Conservation (phyloP, 2,888 invertebrate species). For the Drosophila mettleri region DNA sequence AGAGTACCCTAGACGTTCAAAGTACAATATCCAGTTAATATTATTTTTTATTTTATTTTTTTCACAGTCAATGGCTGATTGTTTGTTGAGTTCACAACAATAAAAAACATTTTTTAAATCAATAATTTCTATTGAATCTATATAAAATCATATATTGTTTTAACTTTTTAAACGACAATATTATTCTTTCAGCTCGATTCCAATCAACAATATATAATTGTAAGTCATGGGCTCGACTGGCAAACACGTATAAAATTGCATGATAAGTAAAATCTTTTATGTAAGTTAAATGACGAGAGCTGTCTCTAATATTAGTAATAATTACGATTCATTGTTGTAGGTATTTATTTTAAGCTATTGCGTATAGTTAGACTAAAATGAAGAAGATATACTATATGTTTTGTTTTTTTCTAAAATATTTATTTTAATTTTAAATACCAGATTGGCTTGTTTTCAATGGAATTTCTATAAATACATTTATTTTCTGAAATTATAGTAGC, state of each 20-base stretch:
- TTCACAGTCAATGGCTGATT: slow-evolving; percentile 28
- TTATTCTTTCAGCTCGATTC: background rate
- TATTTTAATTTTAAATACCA: slow-evolving; percentile 1
- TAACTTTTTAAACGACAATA: background rate
- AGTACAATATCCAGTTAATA: slow-evolving; percentile 28
- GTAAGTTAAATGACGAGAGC: background rate
- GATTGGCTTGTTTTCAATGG: background rate
- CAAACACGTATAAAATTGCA: background rate
- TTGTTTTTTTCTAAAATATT: background rate
- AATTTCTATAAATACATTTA: background rate
- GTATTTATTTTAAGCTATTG: background rate
- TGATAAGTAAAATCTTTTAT: background rate
- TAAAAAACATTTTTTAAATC: background rate
- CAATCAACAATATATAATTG: background rate
- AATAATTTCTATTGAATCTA: slow-evolving; percentile 5
- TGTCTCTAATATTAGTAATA: background rate
- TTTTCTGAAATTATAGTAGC: background rate
- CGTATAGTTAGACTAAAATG: background rate
- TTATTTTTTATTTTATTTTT: background rate
- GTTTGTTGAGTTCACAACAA: slow-evolving; percentile 9
- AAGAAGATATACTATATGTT: background rate
- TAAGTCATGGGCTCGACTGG: background rate
- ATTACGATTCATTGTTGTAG: background rate
- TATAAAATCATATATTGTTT: background rate
- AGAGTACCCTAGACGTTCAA: slow-evolving; percentile 50